These are phyloP conservation scores for Agrilus planipennis DNA, from an alignment of 1,140 invertebrate species.

Conservation along the genomic window DNA sequence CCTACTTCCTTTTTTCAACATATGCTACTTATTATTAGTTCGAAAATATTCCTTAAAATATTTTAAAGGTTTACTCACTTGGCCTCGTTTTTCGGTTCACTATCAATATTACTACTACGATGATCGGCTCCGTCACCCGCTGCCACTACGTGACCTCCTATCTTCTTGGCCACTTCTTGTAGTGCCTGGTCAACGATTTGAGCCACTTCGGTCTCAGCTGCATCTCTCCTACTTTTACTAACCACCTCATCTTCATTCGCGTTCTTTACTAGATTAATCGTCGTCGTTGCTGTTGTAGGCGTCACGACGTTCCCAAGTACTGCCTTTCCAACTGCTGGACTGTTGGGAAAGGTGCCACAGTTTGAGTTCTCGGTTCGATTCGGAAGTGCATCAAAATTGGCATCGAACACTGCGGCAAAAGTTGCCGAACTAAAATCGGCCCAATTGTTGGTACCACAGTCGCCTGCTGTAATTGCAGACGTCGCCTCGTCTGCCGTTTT, in stretches of 20 bases:
- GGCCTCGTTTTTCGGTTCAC: too few species aligned
- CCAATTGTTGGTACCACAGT: conserved; percentile 17
- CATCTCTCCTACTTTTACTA: conserved; percentile 4
- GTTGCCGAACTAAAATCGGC: conserved; percentile 27
- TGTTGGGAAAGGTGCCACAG: too few species aligned
- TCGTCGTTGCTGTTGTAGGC: background rate
- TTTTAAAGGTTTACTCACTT: too few species aligned
- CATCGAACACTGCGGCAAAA: conserved; percentile 14
- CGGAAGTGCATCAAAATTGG: conserved; percentile 10
- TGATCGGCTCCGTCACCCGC: background rate
- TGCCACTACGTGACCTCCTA: background rate
- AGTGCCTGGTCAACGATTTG: conserved; percentile 4
- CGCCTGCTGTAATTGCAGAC: conserved; percentile 2
- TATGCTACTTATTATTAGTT: background rate
- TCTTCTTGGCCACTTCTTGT: background rate
- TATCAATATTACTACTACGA: background rate
- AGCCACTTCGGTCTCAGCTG: conserved; percentile 6
- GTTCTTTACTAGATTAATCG: conserved; percentile 7
- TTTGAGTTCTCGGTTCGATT: background rate
- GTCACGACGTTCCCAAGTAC: too few species aligned
- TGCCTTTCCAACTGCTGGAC: too few species aligned
- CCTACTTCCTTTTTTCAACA: too few species aligned
- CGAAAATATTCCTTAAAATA: background rate
- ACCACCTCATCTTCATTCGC: conserved; percentile 14
- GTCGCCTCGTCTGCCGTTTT: conserved; percentile 6